Evolutionary conservation across 2,797 vertebrate genomes (phyloP).

Genomic region (Mormyrus proboscirostris): DNA sequence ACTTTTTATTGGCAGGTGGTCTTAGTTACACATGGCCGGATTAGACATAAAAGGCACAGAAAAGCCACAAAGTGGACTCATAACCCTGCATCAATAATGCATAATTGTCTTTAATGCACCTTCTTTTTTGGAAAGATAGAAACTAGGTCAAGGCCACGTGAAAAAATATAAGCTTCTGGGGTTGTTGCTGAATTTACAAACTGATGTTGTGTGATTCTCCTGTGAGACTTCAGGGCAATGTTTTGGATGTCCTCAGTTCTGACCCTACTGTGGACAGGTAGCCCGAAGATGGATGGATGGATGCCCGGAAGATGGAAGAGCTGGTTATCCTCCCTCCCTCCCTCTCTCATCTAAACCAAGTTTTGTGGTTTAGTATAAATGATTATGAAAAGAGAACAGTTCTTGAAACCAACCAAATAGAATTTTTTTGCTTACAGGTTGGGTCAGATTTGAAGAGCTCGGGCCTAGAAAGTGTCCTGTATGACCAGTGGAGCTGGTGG

Average conservation of each 20-base stretch:
- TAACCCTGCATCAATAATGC: not conserved
- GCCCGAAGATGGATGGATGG: not conserved
- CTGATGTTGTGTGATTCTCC: not conserved
- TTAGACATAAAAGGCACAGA: not conserved
- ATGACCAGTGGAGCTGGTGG: not conserved
- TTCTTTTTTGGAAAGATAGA: not conserved
- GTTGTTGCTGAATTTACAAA: not conserved
- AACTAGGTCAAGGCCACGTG: not conserved
- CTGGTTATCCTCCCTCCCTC: not conserved
- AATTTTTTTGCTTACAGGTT: not conserved
- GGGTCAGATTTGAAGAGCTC: not conserved
- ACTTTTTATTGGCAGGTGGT: not conserved
- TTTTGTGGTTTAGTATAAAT: not conserved
- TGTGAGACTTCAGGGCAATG: not conserved
- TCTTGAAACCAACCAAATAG: too few relatives aligned
- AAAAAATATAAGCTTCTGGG: not conserved
- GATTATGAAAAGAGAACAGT: not conserved
- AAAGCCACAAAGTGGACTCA: slow-evolving; percentile 6
- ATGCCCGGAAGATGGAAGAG: not conserved
- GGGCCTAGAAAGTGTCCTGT: not conserved
- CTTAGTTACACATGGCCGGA: not conserved
- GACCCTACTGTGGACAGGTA: not conserved
- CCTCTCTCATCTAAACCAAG: not conserved
- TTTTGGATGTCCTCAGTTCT: not conserved
- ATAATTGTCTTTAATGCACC: not conserved